phyloP scores from a whole-genome alignment of 2,113 vertebrate genomes.

The Hoplias malabaricus region DNA sequence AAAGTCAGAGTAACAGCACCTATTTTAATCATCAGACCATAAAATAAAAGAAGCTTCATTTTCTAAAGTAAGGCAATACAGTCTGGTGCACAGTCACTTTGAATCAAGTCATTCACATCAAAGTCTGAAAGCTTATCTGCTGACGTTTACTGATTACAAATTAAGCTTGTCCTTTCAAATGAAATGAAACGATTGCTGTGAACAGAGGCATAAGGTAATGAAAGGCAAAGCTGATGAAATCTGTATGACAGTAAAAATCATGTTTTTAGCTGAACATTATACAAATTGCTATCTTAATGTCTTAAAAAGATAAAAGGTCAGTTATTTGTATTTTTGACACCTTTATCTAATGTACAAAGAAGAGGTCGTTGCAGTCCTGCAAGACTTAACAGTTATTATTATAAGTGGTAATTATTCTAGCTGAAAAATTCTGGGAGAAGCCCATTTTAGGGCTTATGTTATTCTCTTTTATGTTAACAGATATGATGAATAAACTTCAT shows the following conservation, averaged over 20 bases:
- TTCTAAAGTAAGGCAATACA: conserved; percentile 29
- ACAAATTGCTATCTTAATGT: conserved; percentile 10
- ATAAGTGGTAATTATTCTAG: not conserved
- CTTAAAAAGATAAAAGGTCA: not conserved
- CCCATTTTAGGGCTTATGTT: not conserved
- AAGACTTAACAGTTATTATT: not conserved
- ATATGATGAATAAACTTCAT: conserved; percentile 8
- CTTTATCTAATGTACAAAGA: not conserved
- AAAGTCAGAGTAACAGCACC: not conserved
- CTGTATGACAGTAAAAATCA: not conserved
- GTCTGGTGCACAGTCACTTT: not conserved
- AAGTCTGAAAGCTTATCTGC: conserved; percentile 44
- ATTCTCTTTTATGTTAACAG: conserved; percentile 5
- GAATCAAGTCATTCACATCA: conserved; percentile 51
- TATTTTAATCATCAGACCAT: not conserved
- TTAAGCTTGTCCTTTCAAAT: conserved; percentile 48
- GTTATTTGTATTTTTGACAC: not conserved
- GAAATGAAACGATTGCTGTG: conserved; percentile 5
- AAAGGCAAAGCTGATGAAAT: not conserved
- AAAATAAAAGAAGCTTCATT: not conserved
- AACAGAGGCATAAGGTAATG: not conserved
- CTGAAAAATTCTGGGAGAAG: not conserved
- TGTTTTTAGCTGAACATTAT: not conserved
- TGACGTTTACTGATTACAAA: conserved; percentile 54
- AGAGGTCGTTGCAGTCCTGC: not conserved